Base-by-base conservation (phyloP, 2,888 invertebrate genomes). In the Lycocerus yunnanus region DNA sequence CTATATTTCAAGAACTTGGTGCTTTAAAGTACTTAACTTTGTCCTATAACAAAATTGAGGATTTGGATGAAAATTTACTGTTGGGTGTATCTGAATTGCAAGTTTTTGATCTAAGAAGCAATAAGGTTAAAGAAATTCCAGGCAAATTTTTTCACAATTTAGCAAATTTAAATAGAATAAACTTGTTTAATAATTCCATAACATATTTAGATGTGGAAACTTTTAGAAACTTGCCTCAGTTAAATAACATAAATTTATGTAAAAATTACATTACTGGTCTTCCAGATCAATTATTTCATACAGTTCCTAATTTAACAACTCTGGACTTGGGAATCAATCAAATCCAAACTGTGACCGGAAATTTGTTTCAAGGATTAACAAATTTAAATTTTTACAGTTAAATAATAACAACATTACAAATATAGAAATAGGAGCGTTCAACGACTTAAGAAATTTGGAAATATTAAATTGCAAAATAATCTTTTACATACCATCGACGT, bases 381-480 rank as follows among this genome's bases (percentile, higher is more conserved):
- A 60, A 65, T 18, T 21, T 73, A 59, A 73, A 10, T 58, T 58
- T 58, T 21, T 73, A 10, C 21, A 16, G 13, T 15, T 69, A 14
- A 14, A 65, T 2, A 14, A 66, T 24, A 73, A 69, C 24, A 2
- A 73, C 15, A 68, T 73, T n/a, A 6, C 63, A n/a, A 9, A 5
- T 15, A 60, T 73, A 14, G 14, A 9, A 15, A 21, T 16, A 15
- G 69, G 65, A n/a, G 65, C 43, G 1, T 73, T 73, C 11, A 73
- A 69, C 6, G 65, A 69, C 15, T n/a, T 59, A 5, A 8, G 43
- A 13, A 66, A 69, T 65, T 24, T 73, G 10, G 58, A 65, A 65
- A 18, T 65, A 16, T 72, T 9, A 2, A 63, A 14, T 65, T 73
- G 14, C 65, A 69, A 14, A 43, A 58, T 3, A 73, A 73, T 15